A percentile compares a stretch with the other conserved stretches of the same genome.
Evolutionary conservation across 2,888 invertebrate species (phyloP).

Genomic region (Metacarcinus magister): DNA sequence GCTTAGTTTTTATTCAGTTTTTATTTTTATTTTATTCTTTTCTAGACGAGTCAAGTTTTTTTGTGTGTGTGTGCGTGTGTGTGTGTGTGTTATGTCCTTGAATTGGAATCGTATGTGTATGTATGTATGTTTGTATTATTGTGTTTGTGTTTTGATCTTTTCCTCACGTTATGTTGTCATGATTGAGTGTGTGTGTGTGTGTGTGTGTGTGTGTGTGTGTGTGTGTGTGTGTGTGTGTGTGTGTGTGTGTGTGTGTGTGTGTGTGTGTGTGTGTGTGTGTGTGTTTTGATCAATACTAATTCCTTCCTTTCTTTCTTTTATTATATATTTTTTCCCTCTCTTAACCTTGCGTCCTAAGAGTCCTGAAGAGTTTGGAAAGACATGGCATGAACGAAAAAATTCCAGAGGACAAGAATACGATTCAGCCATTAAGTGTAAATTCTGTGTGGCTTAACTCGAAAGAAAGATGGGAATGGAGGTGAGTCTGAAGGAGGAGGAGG

Average conservation of each 20-base stretch:
- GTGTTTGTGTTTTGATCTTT: too few species aligned
- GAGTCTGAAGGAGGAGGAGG: background rate
- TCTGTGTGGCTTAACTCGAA: background rate
- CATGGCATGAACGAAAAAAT: background rate
- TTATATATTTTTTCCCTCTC: background rate
- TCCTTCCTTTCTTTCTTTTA: background rate
- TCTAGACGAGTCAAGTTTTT: too few species aligned
- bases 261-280: background rate
- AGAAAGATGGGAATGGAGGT: slow-evolving; percentile 32
- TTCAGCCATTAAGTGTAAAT: background rate
- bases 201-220: too few species aligned
- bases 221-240: too few species aligned
- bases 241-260: background rate
- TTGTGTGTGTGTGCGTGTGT: background rate
- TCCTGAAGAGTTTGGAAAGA: background rate
- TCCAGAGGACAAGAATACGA: background rate
- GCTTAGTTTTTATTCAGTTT: background rate
- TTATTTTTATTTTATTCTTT: background rate
- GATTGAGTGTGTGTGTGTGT: too few species aligned
- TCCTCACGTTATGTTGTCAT: too few species aligned
- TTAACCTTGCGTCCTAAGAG: background rate
- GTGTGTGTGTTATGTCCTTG: too few species aligned
- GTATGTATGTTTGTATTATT: too few species aligned
- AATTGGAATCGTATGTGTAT: too few species aligned
- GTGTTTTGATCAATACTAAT: background rate